Base-by-base conservation (phyloP, 2,888 invertebrate species). In the Melipona beecheii region DNA sequence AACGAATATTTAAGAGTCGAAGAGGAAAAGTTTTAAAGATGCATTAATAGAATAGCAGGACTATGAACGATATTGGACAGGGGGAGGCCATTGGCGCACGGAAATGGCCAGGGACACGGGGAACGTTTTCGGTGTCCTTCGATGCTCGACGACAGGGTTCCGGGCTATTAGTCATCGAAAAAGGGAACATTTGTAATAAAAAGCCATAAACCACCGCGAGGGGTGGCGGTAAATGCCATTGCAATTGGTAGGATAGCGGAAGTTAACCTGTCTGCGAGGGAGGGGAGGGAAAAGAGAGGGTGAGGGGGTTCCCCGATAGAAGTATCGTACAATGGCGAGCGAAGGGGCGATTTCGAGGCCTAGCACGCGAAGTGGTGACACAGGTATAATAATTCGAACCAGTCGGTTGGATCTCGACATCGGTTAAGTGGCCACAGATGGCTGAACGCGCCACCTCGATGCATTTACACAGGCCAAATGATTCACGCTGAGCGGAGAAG, bases 361-460 rank as follows among this genome's bases (percentile, higher is more conserved):
- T 72, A 66, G 56, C 78, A 78, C 68, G 76, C 82, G 75, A 87
- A 87, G 83, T 86, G 90, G 84, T 85, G 87, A 86, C 87, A 86
- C 89, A 91, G 91, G 91, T 92, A 92, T 92, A 91, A 92, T 91
- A 91, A 92, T 88, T 84, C 78, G 87, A 86, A 86, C 83, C 89
- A 90, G 88, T 91, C 88, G 91, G 91, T 90, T 91, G 86, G 86
- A 85, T 88, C 71, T 75, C 83, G 49, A 78, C 84, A 84, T 82
- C 85, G 86, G 87, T 90, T 89, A 91, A 91, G 91, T 90, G 91
- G 90, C 91, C 91, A 87, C 91, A 90, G 90, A 91, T 90, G 91
- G 91, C 90, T 90, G 90, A 90, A 87, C 86, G 74, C 88, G 72
- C 71, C 81, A 68, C 68, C 78, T 81, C 78, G 74, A 64, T 54